phyloP scores from a whole-genome alignment of 2,113 vertebrate genomes.

The Paramormyrops kingsleyae region DNA sequence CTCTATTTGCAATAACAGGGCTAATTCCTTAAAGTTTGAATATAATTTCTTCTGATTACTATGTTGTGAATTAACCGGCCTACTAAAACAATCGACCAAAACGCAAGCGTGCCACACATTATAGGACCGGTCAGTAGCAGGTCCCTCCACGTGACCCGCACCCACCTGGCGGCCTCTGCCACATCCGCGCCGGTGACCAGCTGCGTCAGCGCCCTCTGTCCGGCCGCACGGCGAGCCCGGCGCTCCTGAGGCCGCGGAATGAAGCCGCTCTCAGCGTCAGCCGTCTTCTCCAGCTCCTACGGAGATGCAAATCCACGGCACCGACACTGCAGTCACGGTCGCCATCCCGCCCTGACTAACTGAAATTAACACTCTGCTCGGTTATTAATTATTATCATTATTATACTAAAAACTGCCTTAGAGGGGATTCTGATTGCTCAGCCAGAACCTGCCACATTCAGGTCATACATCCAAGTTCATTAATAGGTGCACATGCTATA shows the following conservation, averaged over 20 bases:
- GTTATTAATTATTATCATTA: not conserved
- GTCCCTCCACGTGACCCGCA: too few species aligned
- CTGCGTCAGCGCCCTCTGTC: conserved; percentile 59
- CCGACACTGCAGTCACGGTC: not conserved
- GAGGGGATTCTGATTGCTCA: not conserved
- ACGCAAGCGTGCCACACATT: not conserved
- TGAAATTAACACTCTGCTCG: not conserved
- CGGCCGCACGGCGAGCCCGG: conserved; percentile 47
- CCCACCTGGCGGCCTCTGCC: conserved; percentile 52
- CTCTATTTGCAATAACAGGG: not conserved
- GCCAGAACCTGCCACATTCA: not conserved
- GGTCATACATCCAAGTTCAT: not conserved
- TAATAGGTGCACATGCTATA: not conserved
- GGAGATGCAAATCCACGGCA: not conserved
- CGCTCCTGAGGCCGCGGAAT: conserved; percentile 58
- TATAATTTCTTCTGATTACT: not conserved
- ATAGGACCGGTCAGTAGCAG: not conserved
- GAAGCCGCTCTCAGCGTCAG: conserved; percentile 43
- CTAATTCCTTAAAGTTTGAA: not conserved
- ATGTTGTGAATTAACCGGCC: not conserved
- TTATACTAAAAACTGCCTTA: not conserved
- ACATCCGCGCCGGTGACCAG: conserved; percentile 61
- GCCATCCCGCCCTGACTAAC: not conserved
- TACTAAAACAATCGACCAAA: not conserved
- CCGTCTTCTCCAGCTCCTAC: conserved; percentile 64